Percentiles rank a stretch among this genome's conserved stretches.
phyloP scores from a whole-genome alignment of 2,888 invertebrate species.

The Pristionchus japonicus region DNA sequence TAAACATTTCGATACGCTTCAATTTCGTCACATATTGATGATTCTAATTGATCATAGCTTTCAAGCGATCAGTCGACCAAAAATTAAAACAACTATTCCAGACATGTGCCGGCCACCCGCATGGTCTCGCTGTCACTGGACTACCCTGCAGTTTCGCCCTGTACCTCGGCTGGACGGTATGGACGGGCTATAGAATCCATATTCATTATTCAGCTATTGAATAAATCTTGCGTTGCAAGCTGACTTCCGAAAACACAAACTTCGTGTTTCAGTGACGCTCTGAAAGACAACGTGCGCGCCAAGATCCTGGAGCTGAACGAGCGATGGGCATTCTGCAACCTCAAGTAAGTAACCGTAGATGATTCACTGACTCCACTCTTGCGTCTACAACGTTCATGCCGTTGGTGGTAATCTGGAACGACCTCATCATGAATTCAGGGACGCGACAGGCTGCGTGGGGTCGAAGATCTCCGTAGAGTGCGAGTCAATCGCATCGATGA shows the following conservation, averaged over 20 bases:
- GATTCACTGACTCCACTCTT: too few species aligned
- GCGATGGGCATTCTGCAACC: conserved; percentile 95
- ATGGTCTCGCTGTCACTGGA: conserved; percentile 93
- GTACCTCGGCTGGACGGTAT: conserved; percentile 88
- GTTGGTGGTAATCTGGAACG: too few species aligned
- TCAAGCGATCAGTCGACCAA: too few species aligned
- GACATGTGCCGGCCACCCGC: conserved; percentile 90
- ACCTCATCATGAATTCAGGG: too few species aligned
- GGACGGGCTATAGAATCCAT: too few species aligned
- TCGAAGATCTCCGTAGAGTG: conserved; percentile 80
- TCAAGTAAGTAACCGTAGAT: conserved; percentile 55
- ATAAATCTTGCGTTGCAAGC: too few species aligned
- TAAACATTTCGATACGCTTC: not conserved
- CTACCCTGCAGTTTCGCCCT: conserved; percentile 95
- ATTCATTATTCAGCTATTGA: too few species aligned
- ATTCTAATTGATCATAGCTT: too few species aligned
- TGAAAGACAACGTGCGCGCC: conserved; percentile 85
- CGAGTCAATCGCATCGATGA: conserved; percentile 77
- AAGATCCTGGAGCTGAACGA: conserved; percentile 91
- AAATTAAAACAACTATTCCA: conserved; percentile 76
- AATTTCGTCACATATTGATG: not conserved
- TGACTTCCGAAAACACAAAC: too few species aligned
- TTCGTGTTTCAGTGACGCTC: conserved; percentile 16
- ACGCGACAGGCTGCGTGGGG: conserved; percentile 89
- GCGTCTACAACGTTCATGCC: too few species aligned